Conservation (phyloP, 2,797 vertebrate genomes). For the Platalea minor region DNA sequence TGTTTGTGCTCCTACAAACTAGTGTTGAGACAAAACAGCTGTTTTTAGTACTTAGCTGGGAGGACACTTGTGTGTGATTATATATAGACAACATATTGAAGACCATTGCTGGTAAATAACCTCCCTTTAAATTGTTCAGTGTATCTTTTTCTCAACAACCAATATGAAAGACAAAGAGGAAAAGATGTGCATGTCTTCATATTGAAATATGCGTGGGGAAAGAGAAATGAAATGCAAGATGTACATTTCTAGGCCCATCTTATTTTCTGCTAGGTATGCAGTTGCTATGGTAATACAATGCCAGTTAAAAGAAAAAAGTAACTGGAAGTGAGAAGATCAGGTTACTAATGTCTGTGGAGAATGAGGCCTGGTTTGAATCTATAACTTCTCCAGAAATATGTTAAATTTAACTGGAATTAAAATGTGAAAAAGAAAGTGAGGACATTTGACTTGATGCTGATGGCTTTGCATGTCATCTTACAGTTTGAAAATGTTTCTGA, state of each 20-base stretch:
- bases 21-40: background rate
- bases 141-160: background rate
- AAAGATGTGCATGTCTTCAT: background rate
- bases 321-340: background rate
- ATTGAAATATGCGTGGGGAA: background rate
- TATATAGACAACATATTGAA: background rate
- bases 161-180: background rate
- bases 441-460: background rate
- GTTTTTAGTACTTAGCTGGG: background rate
- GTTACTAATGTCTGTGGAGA: background rate
- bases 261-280: background rate
- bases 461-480: background rate
- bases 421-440: background rate
- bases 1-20: background rate
- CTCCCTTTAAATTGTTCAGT: background rate
- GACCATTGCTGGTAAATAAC: background rate
- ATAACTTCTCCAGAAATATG: background rate
- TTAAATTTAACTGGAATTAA: background rate
- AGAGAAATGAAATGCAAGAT: background rate
- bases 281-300: constrained; percentile 4
- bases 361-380: background rate
- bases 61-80: background rate
- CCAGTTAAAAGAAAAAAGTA: background rate
- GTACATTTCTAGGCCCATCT: background rate
- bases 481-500: background rate